phyloP scores from a whole-genome alignment of 2,888 invertebrate species.

The Yponomeuta cagnagella region DNA sequence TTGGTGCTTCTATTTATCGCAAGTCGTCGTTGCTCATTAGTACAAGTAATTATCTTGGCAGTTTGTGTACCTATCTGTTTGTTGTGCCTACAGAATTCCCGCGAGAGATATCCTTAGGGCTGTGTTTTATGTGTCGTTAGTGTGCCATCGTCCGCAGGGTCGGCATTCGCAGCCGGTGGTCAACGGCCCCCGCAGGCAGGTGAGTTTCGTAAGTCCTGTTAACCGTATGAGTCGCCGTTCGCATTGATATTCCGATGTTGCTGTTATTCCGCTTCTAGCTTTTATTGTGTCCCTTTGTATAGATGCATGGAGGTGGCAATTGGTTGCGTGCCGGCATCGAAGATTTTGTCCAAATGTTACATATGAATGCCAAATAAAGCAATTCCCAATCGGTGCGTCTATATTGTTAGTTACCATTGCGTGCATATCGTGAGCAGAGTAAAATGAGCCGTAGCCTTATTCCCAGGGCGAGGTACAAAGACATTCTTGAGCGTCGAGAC shows the following conservation, averaged over 20 bases:
- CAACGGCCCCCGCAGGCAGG: slow-evolving; percentile 61
- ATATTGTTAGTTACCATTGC: slow-evolving; percentile 17
- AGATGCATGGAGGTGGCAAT: background rate
- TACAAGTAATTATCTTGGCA: background rate
- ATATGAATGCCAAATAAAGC: slow-evolving; percentile 3
- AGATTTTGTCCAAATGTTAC: background rate
- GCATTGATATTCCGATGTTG: slow-evolving; percentile 69
- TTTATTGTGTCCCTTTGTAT: slow-evolving; percentile 17
- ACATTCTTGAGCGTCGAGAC: slow-evolving; percentile 58
- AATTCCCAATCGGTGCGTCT: background rate
- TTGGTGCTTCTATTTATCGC: slow-evolving; percentile 41
- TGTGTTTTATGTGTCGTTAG: slow-evolving; percentile 19
- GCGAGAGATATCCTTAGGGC: slow-evolving; percentile 10
- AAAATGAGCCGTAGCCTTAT: slow-evolving; percentile 29
- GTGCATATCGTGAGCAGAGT: slow-evolving; percentile 34
- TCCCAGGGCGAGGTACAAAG: slow-evolving; percentile 47
- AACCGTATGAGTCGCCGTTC: slow-evolving; percentile 56
- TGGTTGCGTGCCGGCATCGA: background rate
- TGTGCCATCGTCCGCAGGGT: slow-evolving; percentile 33
- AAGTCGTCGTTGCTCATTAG: slow-evolving; percentile 32
- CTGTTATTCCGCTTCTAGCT: slow-evolving; percentile 57
- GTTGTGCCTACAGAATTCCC: slow-evolving; percentile 13
- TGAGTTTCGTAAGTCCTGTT: slow-evolving; percentile 73
- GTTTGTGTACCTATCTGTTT: background rate
- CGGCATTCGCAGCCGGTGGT: slow-evolving; percentile 47